Percentiles rank a stretch among this genome's conserved stretches.
Evolutionary conservation across 2,888 invertebrate species (phyloP).

Genomic region (Lutraria lutraria): DNA sequence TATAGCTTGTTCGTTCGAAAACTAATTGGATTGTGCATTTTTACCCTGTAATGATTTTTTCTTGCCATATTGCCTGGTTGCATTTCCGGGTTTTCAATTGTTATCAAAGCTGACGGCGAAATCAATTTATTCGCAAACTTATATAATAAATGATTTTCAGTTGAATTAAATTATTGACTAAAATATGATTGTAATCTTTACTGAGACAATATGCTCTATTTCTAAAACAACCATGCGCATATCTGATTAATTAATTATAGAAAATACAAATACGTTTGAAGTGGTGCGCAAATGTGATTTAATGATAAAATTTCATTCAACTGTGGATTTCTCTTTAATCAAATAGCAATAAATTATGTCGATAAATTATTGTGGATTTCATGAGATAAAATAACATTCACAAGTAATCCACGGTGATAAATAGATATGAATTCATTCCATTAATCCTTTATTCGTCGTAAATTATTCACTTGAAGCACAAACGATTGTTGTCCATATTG

Average conservation of each 20-base stretch:
- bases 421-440: background rate
- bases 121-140: slow-evolving; percentile 1
- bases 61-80: background rate
- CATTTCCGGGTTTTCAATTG: background rate
- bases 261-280: background rate
- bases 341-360: background rate
- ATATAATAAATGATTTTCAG: slow-evolving; percentile 1
- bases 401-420: background rate
- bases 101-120: background rate
- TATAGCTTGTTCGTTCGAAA: background rate
- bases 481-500: too few species aligned
- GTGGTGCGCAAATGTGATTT: background rate
- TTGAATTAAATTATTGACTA: background rate
- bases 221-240: background rate
- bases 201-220: background rate
- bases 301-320: background rate
- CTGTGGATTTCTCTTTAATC: background rate
- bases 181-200: slow-evolving; percentile 6
- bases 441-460: background rate
- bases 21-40: background rate
- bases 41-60: background rate
- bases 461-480: background rate
- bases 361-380: background rate
- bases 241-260: background rate
- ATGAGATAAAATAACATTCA: background rate